Conservation (phyloP, 2,888 invertebrate genomes). For the Fragum sueziense region DNA sequence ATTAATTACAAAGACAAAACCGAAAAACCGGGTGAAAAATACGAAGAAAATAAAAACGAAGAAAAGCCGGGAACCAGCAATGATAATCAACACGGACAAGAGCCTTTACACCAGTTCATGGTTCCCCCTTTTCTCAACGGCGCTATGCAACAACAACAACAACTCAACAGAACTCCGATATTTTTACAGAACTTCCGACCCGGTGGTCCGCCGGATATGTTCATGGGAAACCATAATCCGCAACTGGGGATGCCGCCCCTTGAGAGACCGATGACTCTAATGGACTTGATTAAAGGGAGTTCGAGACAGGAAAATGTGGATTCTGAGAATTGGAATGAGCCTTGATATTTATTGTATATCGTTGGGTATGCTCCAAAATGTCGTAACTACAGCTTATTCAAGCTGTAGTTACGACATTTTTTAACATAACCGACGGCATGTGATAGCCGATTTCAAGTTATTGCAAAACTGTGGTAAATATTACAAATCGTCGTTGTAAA, state of each 20-base stretch:
- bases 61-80: neutral
- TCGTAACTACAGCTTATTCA: too few species aligned
- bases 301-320: neutral
- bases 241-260: constrained; percentile 2
- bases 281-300: constrained; percentile 11
- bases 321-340: neutral
- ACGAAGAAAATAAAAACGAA: neutral
- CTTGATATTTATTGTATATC: too few species aligned
- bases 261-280: neutral
- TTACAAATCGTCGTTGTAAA: too few species aligned
- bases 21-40: neutral
- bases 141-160: neutral
- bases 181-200: neutral
- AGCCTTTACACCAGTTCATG: neutral
- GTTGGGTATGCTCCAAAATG: too few species aligned
- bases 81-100: neutral
- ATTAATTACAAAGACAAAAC: neutral
- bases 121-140: constrained; percentile 10
- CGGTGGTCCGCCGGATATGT: neutral
- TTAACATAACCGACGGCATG: too few species aligned
- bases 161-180: neutral
- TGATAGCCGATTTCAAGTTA: too few species aligned
- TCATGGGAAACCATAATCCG: constrained; percentile 1
- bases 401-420: too few species aligned
- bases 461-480: too few species aligned